A percentile compares a stretch with the other conserved stretches of the same genome.
These are phyloP conservation scores for Epinephelus coioides DNA, from an alignment of 2,797 vertebrate genomes.

Conservation along the genomic window DNA sequence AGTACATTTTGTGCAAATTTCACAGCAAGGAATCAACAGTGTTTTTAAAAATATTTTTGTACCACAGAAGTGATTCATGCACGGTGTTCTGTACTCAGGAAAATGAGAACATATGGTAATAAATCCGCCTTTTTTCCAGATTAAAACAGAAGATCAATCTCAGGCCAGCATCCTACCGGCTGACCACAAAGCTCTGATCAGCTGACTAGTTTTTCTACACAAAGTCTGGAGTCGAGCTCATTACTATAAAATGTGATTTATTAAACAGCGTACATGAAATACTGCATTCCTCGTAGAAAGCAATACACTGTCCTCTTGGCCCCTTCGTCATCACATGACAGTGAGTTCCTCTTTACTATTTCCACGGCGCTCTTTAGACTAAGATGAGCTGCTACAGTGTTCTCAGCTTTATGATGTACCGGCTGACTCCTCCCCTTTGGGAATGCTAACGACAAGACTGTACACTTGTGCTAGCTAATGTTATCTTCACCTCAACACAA, in stretches of 20 bases:
- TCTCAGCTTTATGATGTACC: not conserved
- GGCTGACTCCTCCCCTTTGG: conserved; percentile 24
- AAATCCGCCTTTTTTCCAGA: not conserved
- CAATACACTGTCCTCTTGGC: conserved; percentile 49
- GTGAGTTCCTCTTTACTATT: conserved; percentile 8
- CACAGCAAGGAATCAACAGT: not conserved
- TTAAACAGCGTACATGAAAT: conserved; percentile 78
- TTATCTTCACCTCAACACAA: not conserved
- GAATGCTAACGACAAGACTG: conserved; percentile 20
- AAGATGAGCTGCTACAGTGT: conserved; percentile 33
- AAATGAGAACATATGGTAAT: not conserved
- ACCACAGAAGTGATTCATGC: not conserved
- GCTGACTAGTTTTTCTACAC: not conserved
- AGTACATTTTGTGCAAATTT: not conserved
- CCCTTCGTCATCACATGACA: conserved; percentile 35
- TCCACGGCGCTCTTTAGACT: conserved; percentile 3
- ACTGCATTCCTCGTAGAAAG: conserved; percentile 52
- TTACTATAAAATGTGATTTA: conserved; percentile 84
- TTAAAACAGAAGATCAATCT: not conserved
- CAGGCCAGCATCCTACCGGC: not conserved
- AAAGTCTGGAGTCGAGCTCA: conserved; percentile 20
- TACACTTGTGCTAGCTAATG: conserved; percentile 23
- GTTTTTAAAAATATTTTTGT: not conserved
- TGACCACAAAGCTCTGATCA: not conserved
- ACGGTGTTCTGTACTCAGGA: not conserved